Conservation (phyloP, 2,113 vertebrate species). For the Colinus virginianus region DNA sequence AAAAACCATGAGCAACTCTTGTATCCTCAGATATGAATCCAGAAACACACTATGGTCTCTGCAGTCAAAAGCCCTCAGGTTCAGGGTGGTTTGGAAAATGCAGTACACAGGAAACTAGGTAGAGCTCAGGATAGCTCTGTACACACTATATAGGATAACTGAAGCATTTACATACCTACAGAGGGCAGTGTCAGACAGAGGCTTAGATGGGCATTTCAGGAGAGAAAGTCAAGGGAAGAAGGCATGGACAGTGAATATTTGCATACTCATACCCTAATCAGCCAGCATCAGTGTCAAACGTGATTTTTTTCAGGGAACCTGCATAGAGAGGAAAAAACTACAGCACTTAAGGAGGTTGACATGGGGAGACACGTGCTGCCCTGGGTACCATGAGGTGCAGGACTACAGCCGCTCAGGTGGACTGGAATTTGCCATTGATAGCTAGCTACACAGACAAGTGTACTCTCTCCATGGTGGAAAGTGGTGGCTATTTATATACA, state of each 20-base stretch:
- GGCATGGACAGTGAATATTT: not conserved
- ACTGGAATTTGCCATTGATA: not conserved
- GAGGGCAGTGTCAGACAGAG: slow-evolving; percentile 41
- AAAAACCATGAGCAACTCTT: not conserved
- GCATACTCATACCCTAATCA: not conserved
- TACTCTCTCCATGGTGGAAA: not conserved
- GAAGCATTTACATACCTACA: not conserved
- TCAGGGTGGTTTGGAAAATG: not conserved
- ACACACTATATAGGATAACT: fast-evolving
- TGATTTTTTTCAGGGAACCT: not conserved
- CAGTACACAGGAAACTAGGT: not conserved
- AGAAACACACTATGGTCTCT: not conserved
- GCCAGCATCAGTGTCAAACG: not conserved
- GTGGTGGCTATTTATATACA: slow-evolving; percentile 53
- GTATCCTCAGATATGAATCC: not conserved
- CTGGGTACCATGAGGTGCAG: not conserved
- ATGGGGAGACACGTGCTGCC: fast-evolving
- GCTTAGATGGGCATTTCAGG: not conserved
- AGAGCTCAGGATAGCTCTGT: not conserved
- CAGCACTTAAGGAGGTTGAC: not conserved
- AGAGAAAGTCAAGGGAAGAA: not conserved
- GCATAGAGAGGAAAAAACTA: not conserved
- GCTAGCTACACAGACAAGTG: not conserved
- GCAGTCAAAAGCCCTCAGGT: not conserved
- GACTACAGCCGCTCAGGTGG: not conserved